Conservation (phyloP, 1,140 invertebrate species). For the Tenebrio molitor region DNA sequence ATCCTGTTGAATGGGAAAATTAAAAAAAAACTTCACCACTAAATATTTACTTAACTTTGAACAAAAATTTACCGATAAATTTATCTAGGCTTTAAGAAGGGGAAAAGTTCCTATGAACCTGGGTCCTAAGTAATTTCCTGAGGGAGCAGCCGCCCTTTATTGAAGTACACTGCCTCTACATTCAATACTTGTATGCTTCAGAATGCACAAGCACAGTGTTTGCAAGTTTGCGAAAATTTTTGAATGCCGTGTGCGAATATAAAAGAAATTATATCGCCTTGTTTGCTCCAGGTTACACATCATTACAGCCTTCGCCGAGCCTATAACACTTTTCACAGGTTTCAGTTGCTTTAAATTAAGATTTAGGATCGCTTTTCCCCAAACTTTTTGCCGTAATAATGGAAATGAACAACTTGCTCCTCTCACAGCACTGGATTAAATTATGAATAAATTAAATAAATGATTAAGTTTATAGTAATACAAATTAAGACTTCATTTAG, state of each 20-base stretch:
- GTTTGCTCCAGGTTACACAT: constrained; percentile 8
- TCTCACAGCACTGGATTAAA: constrained; percentile 26
- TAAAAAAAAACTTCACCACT: constrained; percentile 8
- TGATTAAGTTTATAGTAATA: constrained; percentile 34
- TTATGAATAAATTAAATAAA: constrained; percentile 40
- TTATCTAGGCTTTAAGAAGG: constrained; percentile 22
- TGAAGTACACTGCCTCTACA: constrained; percentile 23
- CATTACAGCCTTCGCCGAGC: background rate
- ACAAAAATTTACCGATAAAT: constrained; percentile 26
- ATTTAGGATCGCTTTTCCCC: constrained; percentile 19
- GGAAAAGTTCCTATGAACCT: constrained; percentile 31
- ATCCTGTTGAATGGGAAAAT: too few relatives aligned
- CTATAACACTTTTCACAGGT: background rate
- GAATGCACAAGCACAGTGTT: background rate
- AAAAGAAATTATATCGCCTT: background rate
- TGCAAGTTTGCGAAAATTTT: background rate
- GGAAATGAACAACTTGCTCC: constrained; percentile 26
- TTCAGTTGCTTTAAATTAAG: constrained; percentile 27
- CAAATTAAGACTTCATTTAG: constrained; percentile 32
- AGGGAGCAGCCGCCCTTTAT: constrained; percentile 24
- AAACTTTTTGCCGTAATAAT: constrained; percentile 28
- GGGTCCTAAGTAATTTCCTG: constrained; percentile 29
- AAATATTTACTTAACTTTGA: constrained; percentile 23
- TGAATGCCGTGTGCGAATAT: background rate
- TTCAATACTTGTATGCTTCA: constrained; percentile 11